Conservation (phyloP, 2,888 invertebrate species). For the Andrena chrysosceles region DNA sequence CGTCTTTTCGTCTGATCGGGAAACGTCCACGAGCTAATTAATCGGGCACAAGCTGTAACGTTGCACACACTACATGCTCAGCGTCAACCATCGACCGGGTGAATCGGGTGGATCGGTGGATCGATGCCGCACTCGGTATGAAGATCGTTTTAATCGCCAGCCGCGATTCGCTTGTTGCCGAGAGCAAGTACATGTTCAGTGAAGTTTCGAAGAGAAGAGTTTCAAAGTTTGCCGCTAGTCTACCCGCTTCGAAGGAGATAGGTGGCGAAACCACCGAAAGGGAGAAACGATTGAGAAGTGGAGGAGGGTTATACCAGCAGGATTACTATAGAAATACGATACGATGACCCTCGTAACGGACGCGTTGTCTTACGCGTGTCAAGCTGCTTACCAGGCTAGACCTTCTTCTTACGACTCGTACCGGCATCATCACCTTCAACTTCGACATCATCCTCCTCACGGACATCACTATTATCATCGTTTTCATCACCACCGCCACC, state of each 20-base stretch:
- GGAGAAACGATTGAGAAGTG: not conserved
- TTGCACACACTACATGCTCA: too few relatives aligned
- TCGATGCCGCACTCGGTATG: slow-evolving; percentile 6
- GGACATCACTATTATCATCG: slow-evolving; percentile 68
- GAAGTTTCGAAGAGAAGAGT: not conserved
- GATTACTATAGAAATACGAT: slow-evolving; percentile 57
- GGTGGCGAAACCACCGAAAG: not conserved
- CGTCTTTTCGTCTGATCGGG: not conserved
- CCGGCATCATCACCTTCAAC: slow-evolving; percentile 65
- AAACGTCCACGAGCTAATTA: too few relatives aligned
- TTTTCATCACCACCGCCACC: slow-evolving; percentile 60
- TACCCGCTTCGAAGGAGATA: too few relatives aligned
- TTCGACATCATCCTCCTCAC: slow-evolving; percentile 63
- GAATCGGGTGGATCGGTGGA: too few relatives aligned
- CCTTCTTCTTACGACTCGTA: slow-evolving; percentile 80
- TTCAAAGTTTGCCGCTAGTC: not conserved
- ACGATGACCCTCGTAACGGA: slow-evolving; percentile 84
- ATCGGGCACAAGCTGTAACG: too few relatives aligned
- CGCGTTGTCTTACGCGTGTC: slow-evolving; percentile 80
- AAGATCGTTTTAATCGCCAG: slow-evolving; percentile 5
- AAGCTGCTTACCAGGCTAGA: slow-evolving; percentile 75
- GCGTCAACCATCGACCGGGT: too few relatives aligned
- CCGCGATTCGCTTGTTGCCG: not conserved
- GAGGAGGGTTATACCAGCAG: too few relatives aligned
- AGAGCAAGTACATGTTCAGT: not conserved